These are phyloP conservation scores for Tiaroga cobitis DNA, from an alignment of 2,797 vertebrate genomes.

Conservation along the genomic window DNA sequence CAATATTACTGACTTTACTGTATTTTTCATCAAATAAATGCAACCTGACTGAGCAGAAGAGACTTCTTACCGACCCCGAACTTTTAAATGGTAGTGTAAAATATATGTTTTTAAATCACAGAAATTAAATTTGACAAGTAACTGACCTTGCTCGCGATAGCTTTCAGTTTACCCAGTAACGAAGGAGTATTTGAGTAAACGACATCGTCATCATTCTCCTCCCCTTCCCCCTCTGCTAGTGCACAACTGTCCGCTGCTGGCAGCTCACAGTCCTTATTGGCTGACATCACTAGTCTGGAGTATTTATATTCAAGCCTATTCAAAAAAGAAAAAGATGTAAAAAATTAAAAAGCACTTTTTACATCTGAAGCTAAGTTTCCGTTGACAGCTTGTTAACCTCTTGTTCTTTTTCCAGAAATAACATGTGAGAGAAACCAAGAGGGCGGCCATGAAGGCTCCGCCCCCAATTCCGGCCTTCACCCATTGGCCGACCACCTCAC, in stretches of 20 bases:
- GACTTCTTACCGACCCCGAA: not conserved
- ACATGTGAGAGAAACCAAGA: slow-evolving; percentile 92
- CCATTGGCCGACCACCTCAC: slow-evolving; percentile 93
- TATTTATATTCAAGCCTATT: slow-evolving; percentile 95
- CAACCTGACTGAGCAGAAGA: not conserved
- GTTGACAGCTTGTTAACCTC: slow-evolving; percentile 74
- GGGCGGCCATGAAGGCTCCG: slow-evolving; percentile 88
- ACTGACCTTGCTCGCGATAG: slow-evolving; percentile 93
- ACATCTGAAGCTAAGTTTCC: not conserved
- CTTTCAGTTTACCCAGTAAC: slow-evolving; percentile 92
- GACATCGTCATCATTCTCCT: slow-evolving; percentile 89
- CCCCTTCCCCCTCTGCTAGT: slow-evolving; percentile 97
- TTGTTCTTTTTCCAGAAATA: slow-evolving; percentile 99
- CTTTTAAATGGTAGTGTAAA: not conserved
- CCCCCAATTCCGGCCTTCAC: slow-evolving; percentile 87
- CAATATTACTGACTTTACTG: not conserved
- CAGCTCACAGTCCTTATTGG: slow-evolving; percentile 95
- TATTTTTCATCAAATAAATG: not conserved
- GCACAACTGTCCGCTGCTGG: slow-evolving; percentile 97
- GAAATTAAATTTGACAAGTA: not conserved
- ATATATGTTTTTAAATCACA: not conserved
- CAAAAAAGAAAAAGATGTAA: not conserved
- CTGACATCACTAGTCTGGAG: slow-evolving; percentile 94
- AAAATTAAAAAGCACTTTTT: not conserved
- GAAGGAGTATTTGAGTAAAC: slow-evolving; percentile 95